These are phyloP conservation scores for Cyaniris semiargus DNA, from an alignment of 2,888 invertebrate genomes.

Conservation along the genomic window DNA sequence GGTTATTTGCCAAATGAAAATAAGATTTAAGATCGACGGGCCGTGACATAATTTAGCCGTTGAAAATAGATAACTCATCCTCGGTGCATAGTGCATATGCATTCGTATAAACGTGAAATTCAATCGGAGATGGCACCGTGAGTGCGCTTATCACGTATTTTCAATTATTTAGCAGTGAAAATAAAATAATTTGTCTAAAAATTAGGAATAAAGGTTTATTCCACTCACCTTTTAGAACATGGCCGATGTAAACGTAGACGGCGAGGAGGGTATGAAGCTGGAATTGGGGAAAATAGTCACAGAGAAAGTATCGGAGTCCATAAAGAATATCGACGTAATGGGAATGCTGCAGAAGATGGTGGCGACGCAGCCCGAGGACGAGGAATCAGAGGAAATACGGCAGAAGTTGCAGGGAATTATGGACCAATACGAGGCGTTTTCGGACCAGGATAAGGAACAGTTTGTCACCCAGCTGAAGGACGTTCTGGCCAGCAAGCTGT, in stretches of 20 bases:
- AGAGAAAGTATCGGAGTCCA: constrained; percentile 58
- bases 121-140: neutral
- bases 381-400: constrained; percentile 55
- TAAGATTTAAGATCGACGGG: constrained; percentile 16
- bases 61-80: constrained; percentile 26
- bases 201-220: neutral
- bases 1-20: constrained; percentile 29
- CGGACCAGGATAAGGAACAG: constrained; percentile 55
- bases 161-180: neutral
- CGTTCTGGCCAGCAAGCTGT: constrained; percentile 55
- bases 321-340: constrained; percentile 63
- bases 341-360: constrained; percentile 62
- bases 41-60: constrained; percentile 15
- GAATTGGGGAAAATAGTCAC: constrained; percentile 56
- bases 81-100: neutral
- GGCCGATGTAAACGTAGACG: constrained; percentile 34
- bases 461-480: constrained; percentile 64
- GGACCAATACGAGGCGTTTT: constrained; percentile 54
- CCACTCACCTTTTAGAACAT: constrained; percentile 35
- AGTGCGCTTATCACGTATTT: neutral
- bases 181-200: neutral
- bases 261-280: constrained; percentile 30
- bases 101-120: neutral
- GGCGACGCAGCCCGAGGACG: constrained; percentile 54
- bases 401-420: constrained; percentile 58